phyloP scores from a whole-genome alignment of 2,888 invertebrate species.

The Tipula unca region DNA sequence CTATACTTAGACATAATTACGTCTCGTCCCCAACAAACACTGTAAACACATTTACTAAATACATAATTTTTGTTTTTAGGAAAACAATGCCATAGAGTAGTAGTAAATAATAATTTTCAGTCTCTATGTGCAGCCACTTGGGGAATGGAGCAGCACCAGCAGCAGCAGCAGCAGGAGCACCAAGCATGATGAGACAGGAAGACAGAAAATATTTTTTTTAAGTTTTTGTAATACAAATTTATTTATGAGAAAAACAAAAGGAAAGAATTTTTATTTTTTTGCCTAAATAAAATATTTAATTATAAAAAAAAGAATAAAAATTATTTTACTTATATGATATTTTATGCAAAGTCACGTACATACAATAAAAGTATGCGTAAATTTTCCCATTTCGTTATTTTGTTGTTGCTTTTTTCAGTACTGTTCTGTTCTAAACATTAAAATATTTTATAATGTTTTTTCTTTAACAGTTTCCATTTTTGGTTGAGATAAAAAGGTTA shows the following conservation, averaged over 20 bases:
- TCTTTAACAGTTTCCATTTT: background rate
- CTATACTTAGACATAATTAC: too few relatives aligned
- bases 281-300: background rate
- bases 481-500: constrained; percentile 2
- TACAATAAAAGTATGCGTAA: constrained; percentile 14
- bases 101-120: background rate
- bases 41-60: background rate
- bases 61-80: background rate
- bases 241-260: constrained; percentile 8
- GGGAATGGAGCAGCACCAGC: background rate
- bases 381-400: background rate
- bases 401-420: background rate
- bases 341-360: constrained; percentile 14
- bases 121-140: background rate
- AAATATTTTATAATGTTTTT: constrained; percentile 1
- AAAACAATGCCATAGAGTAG: background rate
- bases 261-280: background rate
- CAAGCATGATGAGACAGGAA: background rate
- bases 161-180: background rate
- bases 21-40: background rate
- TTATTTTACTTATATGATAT: background rate
- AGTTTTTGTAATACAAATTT: background rate
- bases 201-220: background rate
- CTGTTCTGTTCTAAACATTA: background rate
- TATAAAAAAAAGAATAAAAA: background rate